Evolutionary conservation across 2,888 invertebrate genomes (phyloP).

Genomic region (Platycnemis pennipes): DNA sequence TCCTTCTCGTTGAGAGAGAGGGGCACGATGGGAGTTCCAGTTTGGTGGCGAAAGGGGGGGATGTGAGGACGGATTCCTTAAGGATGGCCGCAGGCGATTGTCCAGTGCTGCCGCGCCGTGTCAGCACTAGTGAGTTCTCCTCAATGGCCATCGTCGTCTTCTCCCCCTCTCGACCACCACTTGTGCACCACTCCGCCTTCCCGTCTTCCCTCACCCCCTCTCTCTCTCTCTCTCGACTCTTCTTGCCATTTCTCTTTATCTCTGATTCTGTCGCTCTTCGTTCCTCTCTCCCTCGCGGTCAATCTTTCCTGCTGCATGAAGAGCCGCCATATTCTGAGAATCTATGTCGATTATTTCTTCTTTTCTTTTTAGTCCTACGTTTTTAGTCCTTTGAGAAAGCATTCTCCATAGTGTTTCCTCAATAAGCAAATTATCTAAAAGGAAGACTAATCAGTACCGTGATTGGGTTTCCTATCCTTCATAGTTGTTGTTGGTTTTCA

Average conservation of each 20-base stretch:
- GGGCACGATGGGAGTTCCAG: neutral
- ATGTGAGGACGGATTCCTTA: conserved; percentile 11
- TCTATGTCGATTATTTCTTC: no score
- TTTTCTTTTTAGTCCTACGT: no score
- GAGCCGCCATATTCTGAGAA: no score
- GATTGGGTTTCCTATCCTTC: no score
- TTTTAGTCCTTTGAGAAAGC: no score
- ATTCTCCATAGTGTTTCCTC: no score
- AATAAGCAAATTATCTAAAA: no score
- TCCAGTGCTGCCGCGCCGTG: conserved; percentile 58
- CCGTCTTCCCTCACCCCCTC: neutral
- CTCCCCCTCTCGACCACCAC: conserved; percentile 31
- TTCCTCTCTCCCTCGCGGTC: neutral
- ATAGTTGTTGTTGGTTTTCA: no score
- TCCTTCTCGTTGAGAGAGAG: neutral
- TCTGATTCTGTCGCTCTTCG: neutral
- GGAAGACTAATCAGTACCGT: no score
- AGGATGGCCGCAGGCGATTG: conserved; percentile 60
- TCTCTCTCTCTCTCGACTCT: neutral
- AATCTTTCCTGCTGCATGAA: no score
- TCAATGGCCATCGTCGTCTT: conserved; percentile 29
- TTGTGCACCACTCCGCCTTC: conserved; percentile 2
- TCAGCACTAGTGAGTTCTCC: conserved; percentile 50
- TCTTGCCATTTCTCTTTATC: neutral
- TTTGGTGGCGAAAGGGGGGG: neutral